A percentile compares a stretch with the other conserved stretches of the same genome.
These are phyloP conservation scores for Lucilia cuprina DNA, from an alignment of 1,140 invertebrate genomes.

Conservation along the genomic window DNA sequence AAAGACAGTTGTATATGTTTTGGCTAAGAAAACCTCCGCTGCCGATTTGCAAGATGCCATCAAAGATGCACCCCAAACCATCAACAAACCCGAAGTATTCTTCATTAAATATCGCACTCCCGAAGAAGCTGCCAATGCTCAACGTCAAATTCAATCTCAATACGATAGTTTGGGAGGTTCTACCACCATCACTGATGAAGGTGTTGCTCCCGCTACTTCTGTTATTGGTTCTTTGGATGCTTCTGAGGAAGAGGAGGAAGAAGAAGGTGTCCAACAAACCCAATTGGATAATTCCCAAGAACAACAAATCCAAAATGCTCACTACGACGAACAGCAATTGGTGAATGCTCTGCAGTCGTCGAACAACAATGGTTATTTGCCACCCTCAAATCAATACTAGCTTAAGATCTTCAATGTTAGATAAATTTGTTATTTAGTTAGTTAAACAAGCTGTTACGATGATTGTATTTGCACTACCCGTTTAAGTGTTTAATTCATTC, in stretches of 20 bases:
- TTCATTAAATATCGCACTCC: constrained; percentile 72
- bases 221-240: constrained; percentile 57
- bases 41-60: constrained; percentile 79
- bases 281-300: constrained; percentile 12
- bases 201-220: constrained; percentile 57
- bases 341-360: constrained; percentile 17
- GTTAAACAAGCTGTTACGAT: constrained; percentile 40
- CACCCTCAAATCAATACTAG: constrained; percentile 53
- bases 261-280: constrained; percentile 41
- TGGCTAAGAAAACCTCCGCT: constrained; percentile 79
- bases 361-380: constrained; percentile 49
- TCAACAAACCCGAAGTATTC: constrained; percentile 68
- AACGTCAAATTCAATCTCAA: constrained; percentile 59
- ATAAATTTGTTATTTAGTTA: constrained; percentile 44
- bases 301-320: constrained; percentile 13
- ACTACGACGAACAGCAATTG: constrained; percentile 26
- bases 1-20: constrained; percentile 85
- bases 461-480: background rate
- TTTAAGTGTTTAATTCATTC: background rate
- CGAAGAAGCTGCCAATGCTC: constrained; percentile 64
- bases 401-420: constrained; percentile 49
- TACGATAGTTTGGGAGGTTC: constrained; percentile 57
- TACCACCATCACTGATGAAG: constrained; percentile 58
- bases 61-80: constrained; percentile 67
- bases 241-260: constrained; percentile 53